Conservation (phyloP, 2,888 invertebrate species). For the Microctonus brassicae region DNA sequence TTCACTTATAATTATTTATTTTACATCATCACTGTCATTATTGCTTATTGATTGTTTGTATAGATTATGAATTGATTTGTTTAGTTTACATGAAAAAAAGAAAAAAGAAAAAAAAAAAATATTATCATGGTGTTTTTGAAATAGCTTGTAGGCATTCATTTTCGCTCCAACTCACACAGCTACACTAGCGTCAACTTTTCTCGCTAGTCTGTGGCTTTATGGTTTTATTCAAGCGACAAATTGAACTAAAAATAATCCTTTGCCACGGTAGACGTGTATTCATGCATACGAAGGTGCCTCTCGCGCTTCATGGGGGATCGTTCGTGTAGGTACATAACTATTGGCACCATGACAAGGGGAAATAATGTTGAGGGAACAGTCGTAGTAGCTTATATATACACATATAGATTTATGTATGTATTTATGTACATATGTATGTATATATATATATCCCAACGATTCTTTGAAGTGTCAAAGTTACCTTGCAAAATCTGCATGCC, state of each 20-base stretch:
- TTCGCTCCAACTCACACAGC: not conserved
- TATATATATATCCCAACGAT: conserved; percentile 19
- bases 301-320: conserved; percentile 34
- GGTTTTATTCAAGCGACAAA: conserved; percentile 65
- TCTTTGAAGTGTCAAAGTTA: conserved; percentile 36
- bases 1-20: not conserved
- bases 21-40: not conserved
- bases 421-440: not conserved
- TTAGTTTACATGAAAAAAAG: not conserved
- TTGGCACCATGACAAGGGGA: conserved; percentile 9
- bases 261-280: conserved; percentile 59
- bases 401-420: not conserved
- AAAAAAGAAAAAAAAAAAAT: not conserved
- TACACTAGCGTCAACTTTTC: conserved; percentile 8
- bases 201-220: conserved; percentile 52
- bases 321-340: conserved; percentile 5
- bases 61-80: not conserved
- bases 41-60: too few relatives aligned
- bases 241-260: conserved; percentile 68
- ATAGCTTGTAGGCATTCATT: not conserved
- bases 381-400: conserved; percentile 15
- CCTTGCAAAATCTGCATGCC: conserved; percentile 26
- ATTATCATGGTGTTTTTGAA: not conserved
- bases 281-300: conserved; percentile 55
- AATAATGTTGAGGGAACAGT: conserved; percentile 25